Evolutionary conservation across 2,888 invertebrate genomes (phyloP).

Genomic region (Cybosia mesomella): DNA sequence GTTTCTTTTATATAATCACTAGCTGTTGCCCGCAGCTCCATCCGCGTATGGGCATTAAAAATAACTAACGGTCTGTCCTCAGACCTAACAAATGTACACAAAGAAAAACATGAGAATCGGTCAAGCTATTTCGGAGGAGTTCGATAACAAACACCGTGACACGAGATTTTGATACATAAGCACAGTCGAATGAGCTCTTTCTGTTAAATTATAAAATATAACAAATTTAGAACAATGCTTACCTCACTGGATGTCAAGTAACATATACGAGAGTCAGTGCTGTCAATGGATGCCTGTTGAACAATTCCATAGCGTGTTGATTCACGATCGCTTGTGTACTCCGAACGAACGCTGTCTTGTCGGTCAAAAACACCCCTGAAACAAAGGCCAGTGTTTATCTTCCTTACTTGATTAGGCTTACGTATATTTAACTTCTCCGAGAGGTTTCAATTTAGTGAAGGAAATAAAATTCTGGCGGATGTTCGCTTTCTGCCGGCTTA

Average conservation of each 20-base stretch:
- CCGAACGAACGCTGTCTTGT: slow-evolving; percentile 95
- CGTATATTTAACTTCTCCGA: slow-evolving; percentile 33
- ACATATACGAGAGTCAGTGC: slow-evolving; percentile 97
- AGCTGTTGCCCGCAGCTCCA: no score
- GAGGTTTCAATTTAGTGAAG: slow-evolving; percentile 28
- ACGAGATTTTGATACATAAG: no score
- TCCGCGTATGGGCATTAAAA: no score
- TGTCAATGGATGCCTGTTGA: slow-evolving; percentile 97
- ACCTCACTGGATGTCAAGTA: slow-evolving; percentile 98
- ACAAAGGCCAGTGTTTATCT: slow-evolving; percentile 54
- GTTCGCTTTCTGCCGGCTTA: slow-evolving; percentile 10
- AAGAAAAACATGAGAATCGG: no score
- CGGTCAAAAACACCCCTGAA: slow-evolving; percentile 94
- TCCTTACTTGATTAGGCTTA: slow-evolving; percentile 33
- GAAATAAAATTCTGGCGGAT: slow-evolving; percentile 8
- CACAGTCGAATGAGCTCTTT: no score
- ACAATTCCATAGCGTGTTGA: slow-evolving; percentile 94
- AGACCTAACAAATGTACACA: no score
- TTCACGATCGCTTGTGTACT: slow-evolving; percentile 96
- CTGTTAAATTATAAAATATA: neutral
- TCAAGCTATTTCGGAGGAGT: no score
- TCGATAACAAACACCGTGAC: no score
- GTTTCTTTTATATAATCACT: no score
- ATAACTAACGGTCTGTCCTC: no score
- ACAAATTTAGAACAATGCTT: slow-evolving; percentile 78